Evolutionary conservation across 2,797 vertebrate genomes (phyloP).

Genomic region (Rhadinocentrus ornatus): DNA sequence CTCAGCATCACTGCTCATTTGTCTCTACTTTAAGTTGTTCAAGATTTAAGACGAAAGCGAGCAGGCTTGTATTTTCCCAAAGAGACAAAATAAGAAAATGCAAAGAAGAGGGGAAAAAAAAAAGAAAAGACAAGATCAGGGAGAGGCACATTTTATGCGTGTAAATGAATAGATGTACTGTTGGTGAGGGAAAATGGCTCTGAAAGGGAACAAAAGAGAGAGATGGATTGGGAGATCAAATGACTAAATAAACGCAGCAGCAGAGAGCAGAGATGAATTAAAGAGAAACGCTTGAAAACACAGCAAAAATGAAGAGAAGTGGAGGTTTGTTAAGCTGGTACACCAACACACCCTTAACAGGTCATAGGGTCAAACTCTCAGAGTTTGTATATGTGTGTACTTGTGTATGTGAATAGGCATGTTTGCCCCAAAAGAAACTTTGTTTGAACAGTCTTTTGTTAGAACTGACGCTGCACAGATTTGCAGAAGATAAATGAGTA

Average conservation of each 20-base stretch:
- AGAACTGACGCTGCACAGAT: constrained; percentile 22
- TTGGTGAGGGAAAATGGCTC: constrained; percentile 7
- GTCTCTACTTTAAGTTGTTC: constrained; percentile 42
- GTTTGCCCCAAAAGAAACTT: constrained; percentile 22
- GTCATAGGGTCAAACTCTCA: constrained; percentile 51
- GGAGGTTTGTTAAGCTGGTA: constrained; percentile 16
- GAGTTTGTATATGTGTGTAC: constrained; percentile 17
- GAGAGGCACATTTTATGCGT: background rate
- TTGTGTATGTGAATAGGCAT: constrained; percentile 33
- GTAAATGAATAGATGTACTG: background rate
- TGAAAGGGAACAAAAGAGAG: constrained; percentile 30
- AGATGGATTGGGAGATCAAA: constrained; percentile 43
- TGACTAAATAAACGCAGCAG: constrained; percentile 28
- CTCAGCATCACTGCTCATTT: constrained; percentile 33
- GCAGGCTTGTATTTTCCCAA: constrained; percentile 11
- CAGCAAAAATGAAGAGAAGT: constrained; percentile 19
- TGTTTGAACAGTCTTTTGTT: constrained; percentile 51
- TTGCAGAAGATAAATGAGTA: constrained; percentile 2
- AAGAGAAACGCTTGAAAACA: constrained; percentile 12
- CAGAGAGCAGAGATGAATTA: constrained; percentile 16
- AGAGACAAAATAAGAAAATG: constrained; percentile 21
- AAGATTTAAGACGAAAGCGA: constrained; percentile 56
- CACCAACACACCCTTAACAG: constrained; percentile 36
- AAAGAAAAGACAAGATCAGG: background rate
- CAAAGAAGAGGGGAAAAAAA: background rate